Percentiles rank a stretch among this genome's conserved stretches.
Evolutionary conservation across 2,113 vertebrate genomes (phyloP).

Genomic region (Xiphias gladius): DNA sequence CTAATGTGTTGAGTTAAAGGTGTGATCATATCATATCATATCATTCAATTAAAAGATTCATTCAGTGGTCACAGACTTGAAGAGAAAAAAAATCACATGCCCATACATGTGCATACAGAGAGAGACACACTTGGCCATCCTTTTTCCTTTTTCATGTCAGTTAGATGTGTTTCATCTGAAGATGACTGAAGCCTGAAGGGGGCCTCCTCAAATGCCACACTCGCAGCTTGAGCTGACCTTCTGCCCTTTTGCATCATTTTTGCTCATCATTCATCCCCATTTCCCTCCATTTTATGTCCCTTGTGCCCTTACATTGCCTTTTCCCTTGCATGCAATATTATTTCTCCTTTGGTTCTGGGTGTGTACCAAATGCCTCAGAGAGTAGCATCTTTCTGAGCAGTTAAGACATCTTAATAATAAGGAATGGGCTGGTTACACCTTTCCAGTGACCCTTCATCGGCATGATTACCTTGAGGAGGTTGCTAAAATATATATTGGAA

Average conservation of each 20-base stretch:
- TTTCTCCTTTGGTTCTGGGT: neutral
- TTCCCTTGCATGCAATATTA: conserved; percentile 16
- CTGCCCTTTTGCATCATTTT: conserved; percentile 31
- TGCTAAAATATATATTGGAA: conserved; percentile 31
- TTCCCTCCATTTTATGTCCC: conserved; percentile 34
- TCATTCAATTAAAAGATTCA: neutral
- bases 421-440: neutral
- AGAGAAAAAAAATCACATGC: neutral
- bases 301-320: conserved; percentile 13
- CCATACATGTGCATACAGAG: neutral
- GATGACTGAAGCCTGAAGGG: conserved; percentile 47
- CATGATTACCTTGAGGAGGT: conserved; percentile 15
- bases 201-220: conserved; percentile 56
- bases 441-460: conserved; percentile 14
- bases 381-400: conserved; percentile 15
- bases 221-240: conserved; percentile 53
- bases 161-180: conserved; percentile 43
- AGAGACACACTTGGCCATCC: neutral
- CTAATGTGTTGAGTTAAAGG: neutral
- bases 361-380: conserved; percentile 7
- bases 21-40: neutral
- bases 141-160: conserved; percentile 32
- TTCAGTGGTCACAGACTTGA: neutral
- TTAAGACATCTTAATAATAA: conserved; percentile 28
- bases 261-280: conserved; percentile 17